These are phyloP conservation scores for Schizopygopsis pylzovi DNA, from an alignment of 2,797 vertebrate species.

Conservation along the genomic window DNA sequence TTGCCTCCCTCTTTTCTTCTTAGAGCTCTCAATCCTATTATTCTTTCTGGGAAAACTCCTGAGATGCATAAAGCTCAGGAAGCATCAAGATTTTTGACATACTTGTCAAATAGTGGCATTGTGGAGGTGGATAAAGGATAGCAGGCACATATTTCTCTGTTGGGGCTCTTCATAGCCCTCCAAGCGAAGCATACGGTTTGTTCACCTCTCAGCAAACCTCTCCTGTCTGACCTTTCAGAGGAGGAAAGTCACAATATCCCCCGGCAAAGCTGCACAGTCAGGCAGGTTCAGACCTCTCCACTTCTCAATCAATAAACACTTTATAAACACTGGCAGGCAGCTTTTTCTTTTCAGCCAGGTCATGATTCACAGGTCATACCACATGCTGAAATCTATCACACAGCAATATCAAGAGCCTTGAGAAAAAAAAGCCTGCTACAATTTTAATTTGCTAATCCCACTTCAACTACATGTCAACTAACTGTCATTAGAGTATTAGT, in stretches of 20 bases:
- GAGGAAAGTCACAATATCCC: slow-evolving; percentile 33
- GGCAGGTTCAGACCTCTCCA: slow-evolving; percentile 40
- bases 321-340: slow-evolving; percentile 47
- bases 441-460: neutral
- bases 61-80: slow-evolving; percentile 53
- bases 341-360: slow-evolving; percentile 41
- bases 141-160: slow-evolving; percentile 26
- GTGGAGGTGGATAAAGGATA: slow-evolving; percentile 20
- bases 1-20: too few species aligned
- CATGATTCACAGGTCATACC: slow-evolving; percentile 35
- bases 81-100: slow-evolving; percentile 42
- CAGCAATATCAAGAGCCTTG: neutral
- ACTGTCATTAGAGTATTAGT: neutral
- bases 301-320: slow-evolving; percentile 50
- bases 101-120: slow-evolving; percentile 43
- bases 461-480: neutral
- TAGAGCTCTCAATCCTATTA: slow-evolving; percentile 69
- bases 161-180: slow-evolving; percentile 8
- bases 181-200: slow-evolving; percentile 13
- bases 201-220: slow-evolving; percentile 31
- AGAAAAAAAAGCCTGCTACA: neutral
- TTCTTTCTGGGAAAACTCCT: slow-evolving; percentile 65
- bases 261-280: slow-evolving; percentile 35
- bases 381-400: slow-evolving; percentile 21
- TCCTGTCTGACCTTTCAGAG: slow-evolving; percentile 44